Conservation (phyloP, 2,888 invertebrate species). For the Oegoconia quadripuncta region DNA sequence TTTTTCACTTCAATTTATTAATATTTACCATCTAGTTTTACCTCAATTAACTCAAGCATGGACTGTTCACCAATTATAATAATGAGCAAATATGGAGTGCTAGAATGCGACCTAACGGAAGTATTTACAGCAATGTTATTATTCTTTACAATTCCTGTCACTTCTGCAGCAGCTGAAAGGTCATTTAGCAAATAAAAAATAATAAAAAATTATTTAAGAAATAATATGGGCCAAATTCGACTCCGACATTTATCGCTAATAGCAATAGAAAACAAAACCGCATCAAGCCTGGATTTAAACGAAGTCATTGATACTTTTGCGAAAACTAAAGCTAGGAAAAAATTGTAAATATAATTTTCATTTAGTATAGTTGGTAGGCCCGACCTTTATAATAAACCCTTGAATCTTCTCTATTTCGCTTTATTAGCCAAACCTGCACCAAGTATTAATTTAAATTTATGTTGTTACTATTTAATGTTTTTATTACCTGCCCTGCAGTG, state of each 20-base stretch:
- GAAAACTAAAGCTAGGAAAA: conserved; percentile 13
- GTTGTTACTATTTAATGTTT: too few relatives aligned
- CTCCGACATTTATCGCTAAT: conserved; percentile 21
- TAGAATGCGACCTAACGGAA: conserved; percentile 19
- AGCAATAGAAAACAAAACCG: conserved; percentile 16
- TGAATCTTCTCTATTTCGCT: too few relatives aligned
- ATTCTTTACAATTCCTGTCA: conserved; percentile 21
- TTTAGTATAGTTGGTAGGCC: too few relatives aligned
- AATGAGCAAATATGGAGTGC: conserved; percentile 19
- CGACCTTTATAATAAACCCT: too few relatives aligned
- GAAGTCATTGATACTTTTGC: conserved; percentile 21
- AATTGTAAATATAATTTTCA: too few relatives aligned
- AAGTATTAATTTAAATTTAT: too few relatives aligned
- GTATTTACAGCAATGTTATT: conserved; percentile 22
- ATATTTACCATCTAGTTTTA: conserved; percentile 25
- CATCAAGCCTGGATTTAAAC: conserved; percentile 19
- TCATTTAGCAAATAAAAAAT: conserved; percentile 24
- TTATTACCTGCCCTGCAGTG: too few relatives aligned
- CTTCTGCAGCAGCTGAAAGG: conserved; percentile 19
- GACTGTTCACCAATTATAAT: conserved; percentile 22
- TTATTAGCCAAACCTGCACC: too few relatives aligned
- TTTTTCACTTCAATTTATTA: conserved; percentile 30
- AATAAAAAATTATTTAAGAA: conserved; percentile 19
- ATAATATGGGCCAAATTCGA: conserved; percentile 19
- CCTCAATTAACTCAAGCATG: conserved; percentile 18